A percentile compares a stretch with the other conserved stretches of the same genome.
Conservation (phyloP, 2,888 invertebrate genomes). For the Acleris holmiana region DNA sequence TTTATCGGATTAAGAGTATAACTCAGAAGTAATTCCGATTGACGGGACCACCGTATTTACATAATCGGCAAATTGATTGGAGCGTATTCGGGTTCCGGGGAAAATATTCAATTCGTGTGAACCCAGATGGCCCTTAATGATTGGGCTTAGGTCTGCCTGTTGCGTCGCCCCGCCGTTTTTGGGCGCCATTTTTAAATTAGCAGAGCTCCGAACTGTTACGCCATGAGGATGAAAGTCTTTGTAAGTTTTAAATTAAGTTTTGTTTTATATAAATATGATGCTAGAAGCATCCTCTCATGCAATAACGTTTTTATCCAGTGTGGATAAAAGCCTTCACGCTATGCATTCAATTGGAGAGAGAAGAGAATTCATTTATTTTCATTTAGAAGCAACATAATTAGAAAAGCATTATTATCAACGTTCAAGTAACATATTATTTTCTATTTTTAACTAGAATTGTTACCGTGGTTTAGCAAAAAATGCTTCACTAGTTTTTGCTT, state of each 20-base stretch:
- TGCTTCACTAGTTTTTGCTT: too few relatives aligned
- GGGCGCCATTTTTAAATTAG: constrained; percentile 26
- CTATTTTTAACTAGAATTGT: too few relatives aligned
- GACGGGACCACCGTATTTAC: constrained; percentile 35
- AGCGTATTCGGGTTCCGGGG: constrained; percentile 25
- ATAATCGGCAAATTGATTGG: constrained; percentile 38
- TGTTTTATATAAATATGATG: too few relatives aligned
- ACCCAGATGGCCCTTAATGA: constrained; percentile 19
- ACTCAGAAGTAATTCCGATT: constrained; percentile 34
- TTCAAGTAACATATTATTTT: too few relatives aligned
- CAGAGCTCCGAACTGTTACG: constrained; percentile 12
- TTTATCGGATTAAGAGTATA: constrained; percentile 37
- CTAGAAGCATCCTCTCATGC: too few relatives aligned
- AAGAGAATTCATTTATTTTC: too few relatives aligned
- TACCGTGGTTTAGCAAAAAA: too few relatives aligned
- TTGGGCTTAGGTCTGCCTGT: constrained; percentile 26
- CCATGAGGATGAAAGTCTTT: constrained; percentile 7
- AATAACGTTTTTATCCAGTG: too few relatives aligned
- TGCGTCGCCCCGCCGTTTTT: constrained; percentile 12
- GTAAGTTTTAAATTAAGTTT: background rate
- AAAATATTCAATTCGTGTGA: constrained; percentile 30
- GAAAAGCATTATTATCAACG: too few relatives aligned
- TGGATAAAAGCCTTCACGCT: too few relatives aligned
- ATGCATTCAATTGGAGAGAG: too few relatives aligned
- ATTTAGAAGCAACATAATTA: too few relatives aligned